phyloP scores from a whole-genome alignment of 2,888 invertebrate species.

The Caenorhabditis sp. region DNA sequence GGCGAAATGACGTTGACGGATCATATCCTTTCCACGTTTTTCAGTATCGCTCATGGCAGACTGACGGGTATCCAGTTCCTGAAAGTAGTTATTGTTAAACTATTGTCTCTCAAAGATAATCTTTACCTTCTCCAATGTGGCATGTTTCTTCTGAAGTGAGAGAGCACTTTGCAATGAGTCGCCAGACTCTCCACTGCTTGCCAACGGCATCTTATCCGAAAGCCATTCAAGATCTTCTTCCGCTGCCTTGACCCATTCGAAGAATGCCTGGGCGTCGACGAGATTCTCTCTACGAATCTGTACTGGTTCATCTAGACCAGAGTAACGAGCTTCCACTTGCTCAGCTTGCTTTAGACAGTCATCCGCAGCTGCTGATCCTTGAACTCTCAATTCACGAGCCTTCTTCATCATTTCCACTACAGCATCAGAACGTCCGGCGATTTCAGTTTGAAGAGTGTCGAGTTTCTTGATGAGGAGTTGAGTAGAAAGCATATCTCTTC shows the following conservation, averaged over 20 bases:
- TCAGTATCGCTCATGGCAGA: constrained; percentile 75
- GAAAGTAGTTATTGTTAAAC: neutral
- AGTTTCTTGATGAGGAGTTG: constrained; percentile 88
- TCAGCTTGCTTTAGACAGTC: constrained; percentile 87
- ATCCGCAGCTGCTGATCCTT: constrained; percentile 68
- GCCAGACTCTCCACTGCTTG: constrained; percentile 96
- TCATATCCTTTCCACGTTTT: constrained; percentile 75
- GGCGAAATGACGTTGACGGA: constrained; percentile 89
- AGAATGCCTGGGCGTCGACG: constrained; percentile 92
- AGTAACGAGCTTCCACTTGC: constrained; percentile 86
- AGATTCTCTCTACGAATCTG: constrained; percentile 88
- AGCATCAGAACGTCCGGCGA: constrained; percentile 74
- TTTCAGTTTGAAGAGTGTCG: constrained; percentile 83
- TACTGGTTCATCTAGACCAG: constrained; percentile 85
- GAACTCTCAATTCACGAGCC: constrained; percentile 84
- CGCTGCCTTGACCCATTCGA: constrained; percentile 93
- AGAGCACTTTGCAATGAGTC: constrained; percentile 88
- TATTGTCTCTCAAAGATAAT: constrained; percentile 67
- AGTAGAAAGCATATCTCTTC: constrained; percentile 92
- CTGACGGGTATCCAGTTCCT: constrained; percentile 77
- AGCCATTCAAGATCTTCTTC: constrained; percentile 96
- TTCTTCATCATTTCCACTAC: constrained; percentile 77
- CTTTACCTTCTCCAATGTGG: constrained; percentile 92
- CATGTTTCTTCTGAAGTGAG: constrained; percentile 94
- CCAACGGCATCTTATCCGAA: constrained; percentile 91